Evolutionary conservation across 1,140 invertebrate species (phyloP).

Genomic region (Asbolus verrucosus): DNA sequence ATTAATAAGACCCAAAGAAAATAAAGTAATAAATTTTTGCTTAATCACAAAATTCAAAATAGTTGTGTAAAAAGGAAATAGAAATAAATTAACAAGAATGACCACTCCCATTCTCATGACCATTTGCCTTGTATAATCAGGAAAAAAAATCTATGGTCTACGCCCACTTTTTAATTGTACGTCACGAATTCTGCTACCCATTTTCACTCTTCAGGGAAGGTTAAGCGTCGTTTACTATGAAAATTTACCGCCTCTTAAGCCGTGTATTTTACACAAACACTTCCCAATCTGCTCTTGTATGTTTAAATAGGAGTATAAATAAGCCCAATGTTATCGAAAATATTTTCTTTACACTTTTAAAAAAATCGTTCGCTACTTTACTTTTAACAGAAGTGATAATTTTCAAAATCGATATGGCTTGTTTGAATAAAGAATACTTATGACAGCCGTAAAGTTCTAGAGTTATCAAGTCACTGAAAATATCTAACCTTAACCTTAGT

Average conservation of each 20-base stretch:
- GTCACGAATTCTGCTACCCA: slow-evolving; percentile 12
- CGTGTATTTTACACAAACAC: slow-evolving; percentile 24
- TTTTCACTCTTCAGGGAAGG: not conserved
- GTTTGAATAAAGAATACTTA: too few species aligned
- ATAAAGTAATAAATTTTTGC: too few species aligned
- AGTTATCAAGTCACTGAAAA: too few species aligned
- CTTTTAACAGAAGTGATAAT: too few species aligned
- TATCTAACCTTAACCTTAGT: too few species aligned
- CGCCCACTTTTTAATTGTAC: slow-evolving; percentile 19
- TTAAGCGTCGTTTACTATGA: slow-evolving; percentile 26
- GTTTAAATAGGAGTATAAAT: slow-evolving; percentile 10
- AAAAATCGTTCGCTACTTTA: too few species aligned
- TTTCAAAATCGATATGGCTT: too few species aligned
- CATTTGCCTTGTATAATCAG: not conserved
- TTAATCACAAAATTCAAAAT: slow-evolving; percentile 1
- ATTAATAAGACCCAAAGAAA: not conserved
- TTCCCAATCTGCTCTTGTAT: slow-evolving; percentile 2
- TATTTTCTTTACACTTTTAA: not conserved
- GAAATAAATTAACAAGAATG: not conserved
- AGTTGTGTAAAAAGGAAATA: not conserved
- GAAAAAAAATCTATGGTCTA: slow-evolving; percentile 5
- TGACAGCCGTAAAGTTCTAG: too few species aligned
- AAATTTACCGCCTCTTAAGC: slow-evolving; percentile 29
- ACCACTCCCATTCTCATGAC: not conserved
- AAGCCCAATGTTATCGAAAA: not conserved